These are phyloP conservation scores for Cyanoderma ruficeps DNA, from an alignment of 2,113 vertebrate genomes.

Conservation along the genomic window DNA sequence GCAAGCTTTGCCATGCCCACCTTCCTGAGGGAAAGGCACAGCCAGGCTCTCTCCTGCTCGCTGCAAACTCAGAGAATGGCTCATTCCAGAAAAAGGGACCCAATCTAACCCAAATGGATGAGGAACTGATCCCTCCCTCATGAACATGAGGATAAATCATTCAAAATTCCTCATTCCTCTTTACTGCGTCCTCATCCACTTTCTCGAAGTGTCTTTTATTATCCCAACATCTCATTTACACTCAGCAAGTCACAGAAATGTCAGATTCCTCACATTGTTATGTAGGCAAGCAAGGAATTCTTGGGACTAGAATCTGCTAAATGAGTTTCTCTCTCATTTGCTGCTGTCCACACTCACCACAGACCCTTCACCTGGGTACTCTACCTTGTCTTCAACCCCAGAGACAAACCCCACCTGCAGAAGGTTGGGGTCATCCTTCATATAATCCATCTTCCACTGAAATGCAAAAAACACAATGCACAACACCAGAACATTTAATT, in stretches of 20 bases:
- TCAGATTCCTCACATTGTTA: background rate
- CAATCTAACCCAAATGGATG: fast-evolving
- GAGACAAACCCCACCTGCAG: background rate
- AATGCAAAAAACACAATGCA: background rate
- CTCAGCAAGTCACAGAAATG: background rate
- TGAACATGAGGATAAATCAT: fast-evolving
- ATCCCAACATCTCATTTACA: background rate
- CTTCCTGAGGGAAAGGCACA: background rate
- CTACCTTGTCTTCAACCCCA: background rate
- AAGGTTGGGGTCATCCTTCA: background rate
- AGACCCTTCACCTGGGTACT: background rate
- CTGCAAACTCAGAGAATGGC: background rate
- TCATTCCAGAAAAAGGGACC: background rate
- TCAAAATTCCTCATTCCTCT: background rate
- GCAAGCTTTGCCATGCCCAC: background rate
- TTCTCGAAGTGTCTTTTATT: background rate
- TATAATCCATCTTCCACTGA: background rate
- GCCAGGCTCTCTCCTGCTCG: background rate
- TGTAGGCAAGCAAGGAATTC: background rate
- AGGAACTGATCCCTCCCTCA: background rate
- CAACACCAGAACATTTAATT: background rate
- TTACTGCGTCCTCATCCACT: fast-evolving
- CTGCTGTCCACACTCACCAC: background rate
- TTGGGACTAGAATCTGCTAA: background rate
- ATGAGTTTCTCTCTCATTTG: background rate